phyloP scores from a whole-genome alignment of 2,113 vertebrate species.

The Rhea pennata region DNA sequence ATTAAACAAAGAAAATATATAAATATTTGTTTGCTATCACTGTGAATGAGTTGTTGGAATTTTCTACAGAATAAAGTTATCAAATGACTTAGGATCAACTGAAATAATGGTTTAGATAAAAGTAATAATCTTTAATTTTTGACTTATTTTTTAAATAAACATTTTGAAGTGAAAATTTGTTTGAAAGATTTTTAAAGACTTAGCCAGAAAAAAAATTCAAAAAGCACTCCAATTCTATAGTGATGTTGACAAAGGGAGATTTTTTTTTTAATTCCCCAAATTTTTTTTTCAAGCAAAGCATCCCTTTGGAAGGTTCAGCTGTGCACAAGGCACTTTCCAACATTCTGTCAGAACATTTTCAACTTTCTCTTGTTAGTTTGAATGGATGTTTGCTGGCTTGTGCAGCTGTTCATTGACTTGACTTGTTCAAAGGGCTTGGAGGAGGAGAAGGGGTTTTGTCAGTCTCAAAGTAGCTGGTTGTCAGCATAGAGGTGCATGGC shows the following conservation, averaged over 20 bases:
- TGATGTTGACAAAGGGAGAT: neutral
- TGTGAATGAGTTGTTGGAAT: neutral
- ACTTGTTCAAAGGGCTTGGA: neutral
- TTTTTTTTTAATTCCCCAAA: neutral
- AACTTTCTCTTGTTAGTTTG: neutral
- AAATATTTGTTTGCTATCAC: neutral
- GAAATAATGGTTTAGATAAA: neutral
- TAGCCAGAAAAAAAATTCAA: neutral
- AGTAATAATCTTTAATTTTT: neutral
- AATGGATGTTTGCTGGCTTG: neutral
- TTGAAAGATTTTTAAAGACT: neutral
- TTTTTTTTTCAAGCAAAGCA: neutral
- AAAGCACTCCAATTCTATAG: neutral
- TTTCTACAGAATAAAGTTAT: neutral
- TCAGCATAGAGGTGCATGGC: neutral
- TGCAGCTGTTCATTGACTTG: neutral
- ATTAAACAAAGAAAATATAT: neutral
- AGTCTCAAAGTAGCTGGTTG: neutral
- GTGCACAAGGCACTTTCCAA: neutral
- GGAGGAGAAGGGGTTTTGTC: neutral
- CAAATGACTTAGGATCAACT: neutral
- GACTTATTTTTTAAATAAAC: neutral
- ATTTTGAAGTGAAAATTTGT: neutral
- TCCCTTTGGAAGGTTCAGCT: neutral
- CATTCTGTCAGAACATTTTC: neutral